Base-by-base conservation (phyloP, 2,113 vertebrate species). In the Porphyrio hochstetteri region DNA sequence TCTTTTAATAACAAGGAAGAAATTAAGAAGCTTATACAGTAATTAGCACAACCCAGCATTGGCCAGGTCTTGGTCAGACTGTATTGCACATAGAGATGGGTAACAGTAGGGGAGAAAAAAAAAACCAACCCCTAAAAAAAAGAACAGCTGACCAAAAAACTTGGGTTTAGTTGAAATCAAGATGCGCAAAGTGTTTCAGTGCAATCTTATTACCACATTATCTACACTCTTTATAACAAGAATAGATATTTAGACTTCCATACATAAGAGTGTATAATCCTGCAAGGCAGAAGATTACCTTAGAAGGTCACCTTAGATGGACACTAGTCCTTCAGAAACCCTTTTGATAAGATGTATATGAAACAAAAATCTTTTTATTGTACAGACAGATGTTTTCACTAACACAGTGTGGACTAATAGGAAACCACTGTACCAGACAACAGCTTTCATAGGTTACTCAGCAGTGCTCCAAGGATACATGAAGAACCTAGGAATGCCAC, bases 21-120 rank as follows among this genome's bases (percentile, higher is more conserved):
- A 61, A 71, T 46, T 63, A 19, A 52, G 13, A 28, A 16, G 29
- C 6, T 4, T 2, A 4, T 38, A 20, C 38, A 48, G 42, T 9
- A 35, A 21, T 24, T 1, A 76, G 67, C 44, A 44, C 28, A 71
- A 24, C 0, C 0, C 9, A 16, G 38, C 29, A 21, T 8, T 23
- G 46, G 8, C 42, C 68, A 42, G 14, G 25, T 72, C 57, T 29
- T 23, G 13, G 16, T 36, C 24, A 59, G 42, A 55, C 24, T 13
- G 5, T 11, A 24, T 48, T 35, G 52, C 20, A 35, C 2, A 0
- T 4, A 16, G 28, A 27, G 77, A 88, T 2, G 9, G 19, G 8
- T 16, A 52, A 78, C 8, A 38, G 20, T 2, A 64, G 60, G 29
- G 77, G 81, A 42, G 83, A 71, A 92, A 40, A 40, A 40, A 40